Evolutionary conservation across 2,113 vertebrate species (phyloP), one percentile per base, ranked within the genome.

Genomic region (Rallus limicola): DNA sequence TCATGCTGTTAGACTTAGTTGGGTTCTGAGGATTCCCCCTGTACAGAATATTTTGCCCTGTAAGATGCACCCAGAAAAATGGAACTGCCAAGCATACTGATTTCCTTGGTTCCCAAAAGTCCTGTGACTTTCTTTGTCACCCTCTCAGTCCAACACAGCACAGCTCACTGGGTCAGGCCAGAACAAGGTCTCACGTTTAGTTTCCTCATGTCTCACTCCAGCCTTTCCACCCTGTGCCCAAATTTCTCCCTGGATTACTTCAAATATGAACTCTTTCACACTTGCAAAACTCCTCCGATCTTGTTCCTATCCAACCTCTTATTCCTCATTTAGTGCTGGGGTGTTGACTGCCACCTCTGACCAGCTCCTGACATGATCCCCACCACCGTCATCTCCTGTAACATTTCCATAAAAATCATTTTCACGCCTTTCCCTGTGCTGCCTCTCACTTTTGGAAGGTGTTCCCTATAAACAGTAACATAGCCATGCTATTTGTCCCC

Each of bases 11-110:
- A 11, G 29, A 9, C 42, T 40, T 31, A 44, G 20, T 15, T 11
- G 6, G 19, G 48, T 70, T 59, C 36, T 75, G 14, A 36, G 8
- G 13, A 36, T 71, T 79, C 10, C 55, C 24, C 69, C 50, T 8
- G 5, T 0, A 1, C 20, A 12, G 13, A 18, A 26, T 36, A 59
- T 23, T 36, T 28, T 55, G 36, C 16, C 9, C 17, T 0, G 0
- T 26, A 26, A 77, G 31, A 34, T 11, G 24, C n/a, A 55, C 18
- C 5, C 28, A 58, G 7, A 5, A 8, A 26, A 74, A 63, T 13
- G 2, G 28, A 68, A 29, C 36, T 53, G n/a, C 31, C 13, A 15
- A 75, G 24, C 31, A 44, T 5, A 1, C 13, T 19, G 62, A 36
- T 68, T 87, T 46, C 82, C 62, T 77, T 46, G 11, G 13, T 29